These are phyloP conservation scores for Pogonocichla stellata DNA, from an alignment of 2,113 vertebrate genomes.

Conservation along the genomic window DNA sequence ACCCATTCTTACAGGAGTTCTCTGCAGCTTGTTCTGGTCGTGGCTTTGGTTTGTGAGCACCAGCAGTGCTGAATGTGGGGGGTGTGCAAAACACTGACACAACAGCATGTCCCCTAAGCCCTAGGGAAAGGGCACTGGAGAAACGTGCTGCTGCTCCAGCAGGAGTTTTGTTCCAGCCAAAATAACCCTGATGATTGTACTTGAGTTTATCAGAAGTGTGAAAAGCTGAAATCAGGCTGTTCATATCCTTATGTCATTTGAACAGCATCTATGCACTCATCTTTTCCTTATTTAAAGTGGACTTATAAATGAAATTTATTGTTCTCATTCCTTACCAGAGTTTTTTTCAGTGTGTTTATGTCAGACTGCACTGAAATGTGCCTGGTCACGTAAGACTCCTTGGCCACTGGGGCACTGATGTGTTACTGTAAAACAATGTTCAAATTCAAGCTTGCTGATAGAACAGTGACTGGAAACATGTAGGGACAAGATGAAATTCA, in stretches of 20 bases:
- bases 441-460: neutral
- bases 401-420: neutral
- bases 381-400: neutral
- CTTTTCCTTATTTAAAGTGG: neutral
- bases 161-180: neutral
- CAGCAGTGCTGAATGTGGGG: neutral
- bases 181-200: neutral
- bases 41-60: neutral
- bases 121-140: neutral
- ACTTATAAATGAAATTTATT: neutral
- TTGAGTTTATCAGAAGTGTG: neutral
- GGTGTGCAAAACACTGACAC: neutral
- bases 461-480: neutral
- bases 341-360: neutral
- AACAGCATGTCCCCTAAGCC: neutral
- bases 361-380: neutral
- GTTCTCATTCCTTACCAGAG: neutral
- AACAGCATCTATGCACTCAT: neutral
- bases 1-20: slow-evolving; percentile 77
- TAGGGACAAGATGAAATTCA: neutral
- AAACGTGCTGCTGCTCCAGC: neutral
- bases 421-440: neutral
- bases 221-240: neutral
- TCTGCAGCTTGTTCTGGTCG: slow-evolving; percentile 66
- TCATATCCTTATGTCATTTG: neutral